Conservation (phyloP, 1,140 invertebrate genomes). For the Brachionus manjavacas region DNA sequence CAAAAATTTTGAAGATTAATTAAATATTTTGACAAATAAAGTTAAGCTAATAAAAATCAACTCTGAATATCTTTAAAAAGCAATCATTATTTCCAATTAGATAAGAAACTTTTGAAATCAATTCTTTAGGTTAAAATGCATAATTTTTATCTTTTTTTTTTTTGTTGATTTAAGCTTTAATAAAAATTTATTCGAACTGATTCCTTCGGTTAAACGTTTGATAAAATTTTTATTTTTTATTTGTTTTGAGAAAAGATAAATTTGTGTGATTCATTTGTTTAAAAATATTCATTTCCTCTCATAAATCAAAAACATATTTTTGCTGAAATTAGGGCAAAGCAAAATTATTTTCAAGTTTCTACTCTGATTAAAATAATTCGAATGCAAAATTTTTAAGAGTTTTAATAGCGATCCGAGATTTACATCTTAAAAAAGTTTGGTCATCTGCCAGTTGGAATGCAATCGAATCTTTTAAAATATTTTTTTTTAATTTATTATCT, state of each 20-base stretch:
- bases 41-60: background rate
- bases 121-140: background rate
- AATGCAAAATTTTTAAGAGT: too few relatives aligned
- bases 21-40: background rate
- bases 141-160: background rate
- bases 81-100: background rate
- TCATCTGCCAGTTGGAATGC: too few relatives aligned
- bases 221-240: background rate
- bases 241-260: background rate
- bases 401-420: too few relatives aligned
- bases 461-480: too few relatives aligned
- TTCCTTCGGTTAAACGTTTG: background rate
- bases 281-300: background rate
- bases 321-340: too few relatives aligned
- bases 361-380: too few relatives aligned
- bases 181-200: background rate
- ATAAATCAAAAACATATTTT: too few relatives aligned
- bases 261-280: background rate
- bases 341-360: too few relatives aligned
- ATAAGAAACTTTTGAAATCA: background rate
- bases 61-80: background rate
- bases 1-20: background rate
- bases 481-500: too few relatives aligned
- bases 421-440: too few relatives aligned
- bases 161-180: background rate